Evolutionary conservation across 2,888 invertebrate species (phyloP).

Genomic region (Agrilus mali): DNA sequence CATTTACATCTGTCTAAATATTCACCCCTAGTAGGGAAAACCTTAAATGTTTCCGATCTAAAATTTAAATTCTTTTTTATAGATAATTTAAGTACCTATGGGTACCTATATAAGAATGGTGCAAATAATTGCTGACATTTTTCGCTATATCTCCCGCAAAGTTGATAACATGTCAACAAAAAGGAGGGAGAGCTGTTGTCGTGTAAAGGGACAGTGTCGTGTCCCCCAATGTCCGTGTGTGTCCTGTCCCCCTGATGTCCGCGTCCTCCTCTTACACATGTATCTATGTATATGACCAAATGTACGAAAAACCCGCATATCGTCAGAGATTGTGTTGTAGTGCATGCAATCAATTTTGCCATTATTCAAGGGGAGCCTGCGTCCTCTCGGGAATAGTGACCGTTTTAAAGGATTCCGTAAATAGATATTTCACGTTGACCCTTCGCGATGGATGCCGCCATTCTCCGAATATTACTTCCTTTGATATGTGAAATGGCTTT

Average conservation of each 20-base stretch:
- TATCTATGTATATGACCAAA: constrained; percentile 24
- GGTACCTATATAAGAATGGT: too few species aligned
- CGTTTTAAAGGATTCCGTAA: constrained; percentile 34
- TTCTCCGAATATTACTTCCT: constrained; percentile 35
- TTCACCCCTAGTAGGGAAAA: too few species aligned
- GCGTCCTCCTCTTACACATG: constrained; percentile 6
- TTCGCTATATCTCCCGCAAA: too few species aligned
- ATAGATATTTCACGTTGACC: constrained; percentile 31
- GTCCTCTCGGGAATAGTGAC: constrained; percentile 32
- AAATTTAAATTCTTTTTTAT: too few species aligned
- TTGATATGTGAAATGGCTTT: constrained; percentile 34
- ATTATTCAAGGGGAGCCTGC: constrained; percentile 26
- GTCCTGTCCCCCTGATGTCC: constrained; percentile 7
- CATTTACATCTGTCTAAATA: too few species aligned
- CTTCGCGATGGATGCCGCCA: constrained; percentile 21
- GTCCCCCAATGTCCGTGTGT: constrained; percentile 6
- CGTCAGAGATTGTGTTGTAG: constrained; percentile 30
- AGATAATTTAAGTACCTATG: too few species aligned
- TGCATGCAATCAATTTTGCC: constrained; percentile 35
- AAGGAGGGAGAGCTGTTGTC: constrained; percentile 1
- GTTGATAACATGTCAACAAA: background rate
- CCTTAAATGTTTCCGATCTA: too few species aligned
- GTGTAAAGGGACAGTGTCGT: constrained; percentile 4
- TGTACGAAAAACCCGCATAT: constrained; percentile 21
- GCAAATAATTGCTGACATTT: too few species aligned